Percentiles rank a stretch among this genome's conserved stretches.
phyloP scores from a whole-genome alignment of 2,113 vertebrate species.

The Thunnus thynnus region DNA sequence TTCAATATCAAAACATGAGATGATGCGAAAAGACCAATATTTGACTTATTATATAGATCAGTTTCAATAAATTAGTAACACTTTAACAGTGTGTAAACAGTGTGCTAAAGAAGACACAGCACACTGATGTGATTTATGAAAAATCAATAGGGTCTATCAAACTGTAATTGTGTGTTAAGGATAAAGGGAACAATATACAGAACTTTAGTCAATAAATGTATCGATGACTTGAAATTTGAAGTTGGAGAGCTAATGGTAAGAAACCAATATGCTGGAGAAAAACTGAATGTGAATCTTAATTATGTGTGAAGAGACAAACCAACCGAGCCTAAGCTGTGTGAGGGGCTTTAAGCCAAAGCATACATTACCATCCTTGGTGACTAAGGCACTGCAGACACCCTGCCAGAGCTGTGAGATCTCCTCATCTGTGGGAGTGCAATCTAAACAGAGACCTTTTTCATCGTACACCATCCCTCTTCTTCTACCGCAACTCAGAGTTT shows the following conservation, averaged over 20 bases:
- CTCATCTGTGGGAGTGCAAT: slow-evolving; percentile 86
- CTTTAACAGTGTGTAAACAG: neutral
- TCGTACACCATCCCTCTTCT: slow-evolving; percentile 53
- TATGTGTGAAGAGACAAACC: neutral
- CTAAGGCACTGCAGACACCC: slow-evolving; percentile 74
- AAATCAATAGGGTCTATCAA: slow-evolving; percentile 5
- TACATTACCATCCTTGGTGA: slow-evolving; percentile 82
- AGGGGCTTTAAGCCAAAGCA: neutral
- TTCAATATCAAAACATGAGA: slow-evolving; percentile 10
- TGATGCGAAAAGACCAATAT: neutral
- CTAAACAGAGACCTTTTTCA: slow-evolving; percentile 80
- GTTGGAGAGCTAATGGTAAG: neutral
- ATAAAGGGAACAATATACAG: neutral
- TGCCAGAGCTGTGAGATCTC: slow-evolving; percentile 87
- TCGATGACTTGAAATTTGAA: neutral
- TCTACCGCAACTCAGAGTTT: slow-evolving; percentile 37
- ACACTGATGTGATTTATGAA: slow-evolving; percentile 44
- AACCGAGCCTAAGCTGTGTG: neutral
- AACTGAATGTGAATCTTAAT: neutral
- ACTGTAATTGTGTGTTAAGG: neutral
- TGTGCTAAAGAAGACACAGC: slow-evolving; percentile 31
- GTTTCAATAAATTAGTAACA: neutral
- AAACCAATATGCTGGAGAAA: neutral
- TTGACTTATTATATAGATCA: neutral
- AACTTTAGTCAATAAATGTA: neutral